Evolutionary conservation across 2,113 vertebrate genomes (phyloP), one percentile per base, ranked within the genome.

Genomic region (Cariama cristata): DNA sequence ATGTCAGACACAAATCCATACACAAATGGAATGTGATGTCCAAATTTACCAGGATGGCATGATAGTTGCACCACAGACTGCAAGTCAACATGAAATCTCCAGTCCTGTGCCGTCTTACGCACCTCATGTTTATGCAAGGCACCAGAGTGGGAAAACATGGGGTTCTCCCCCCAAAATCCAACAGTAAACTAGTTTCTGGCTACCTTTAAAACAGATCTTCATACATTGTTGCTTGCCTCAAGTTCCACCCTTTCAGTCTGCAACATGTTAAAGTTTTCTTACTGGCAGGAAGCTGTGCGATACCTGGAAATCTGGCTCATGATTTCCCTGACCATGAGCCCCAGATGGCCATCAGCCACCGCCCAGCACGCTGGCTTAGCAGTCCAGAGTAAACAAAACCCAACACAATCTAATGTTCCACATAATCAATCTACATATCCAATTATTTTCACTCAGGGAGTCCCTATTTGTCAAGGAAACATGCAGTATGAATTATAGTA

Each of bases 321-420:
- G 2, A 21, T 19, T 35, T n/a, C 79, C 15, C 33, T 18, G 24
- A 45, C 47, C 6, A 0, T 5, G 21, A 91, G 63, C 42, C 33
- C 42, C 21, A 21, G 5, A 19, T 28, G 76, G 14, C 58, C 4
- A 0, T 5, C 24, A 62, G 45, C 30, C 66, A 33, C 81, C 17
- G 26, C 33, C 0, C 4, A 26, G 12, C 1, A 3, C 12, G 47
- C 27, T 44, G 47, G 42, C 42, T n/a, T 3, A 0, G 38, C 49
- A 47, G 30, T 14, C n/a, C 12, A 13, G 14, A 35, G 28, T 32
- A 30, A 63, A 73, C 49, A 67, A 67, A 82, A 30, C 32, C 30
- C 44, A 49, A 3, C 6, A 38, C 42, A 30, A 45, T 8, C 49
- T 44, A n/a, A 3, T 9, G 44, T 9, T 40, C n/a, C 56, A 28